Percentiles rank a stretch among this genome's conserved stretches.
phyloP scores from a whole-genome alignment of 35 echinoderm and acorn worm species.

The Nesometra sesokonis region DNA sequence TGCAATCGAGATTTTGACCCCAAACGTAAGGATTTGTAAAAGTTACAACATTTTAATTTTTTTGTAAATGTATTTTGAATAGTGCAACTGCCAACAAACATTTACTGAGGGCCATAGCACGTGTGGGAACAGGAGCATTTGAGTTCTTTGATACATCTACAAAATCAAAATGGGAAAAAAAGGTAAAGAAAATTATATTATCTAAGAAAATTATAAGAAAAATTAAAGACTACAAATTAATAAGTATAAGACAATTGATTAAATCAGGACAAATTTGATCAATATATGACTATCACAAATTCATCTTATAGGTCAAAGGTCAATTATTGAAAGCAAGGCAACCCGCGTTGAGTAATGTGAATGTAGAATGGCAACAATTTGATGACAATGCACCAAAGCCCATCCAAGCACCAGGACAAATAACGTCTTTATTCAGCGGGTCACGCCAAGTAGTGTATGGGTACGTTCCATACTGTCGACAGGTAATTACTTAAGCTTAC shows the following conservation, averaged over 20 bases:
- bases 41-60: too few species aligned
- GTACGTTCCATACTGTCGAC: slow-evolving; percentile 57
- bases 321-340: slow-evolving; percentile 57
- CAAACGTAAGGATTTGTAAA: too few species aligned
- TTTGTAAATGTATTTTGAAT: not conserved
- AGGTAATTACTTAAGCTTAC: slow-evolving; percentile 20
- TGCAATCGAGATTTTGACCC: too few species aligned
- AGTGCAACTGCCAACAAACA: slow-evolving; percentile 70
- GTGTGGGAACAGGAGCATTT: slow-evolving; percentile 67
- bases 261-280: too few species aligned
- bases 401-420: slow-evolving; percentile 65
- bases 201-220: not conserved
- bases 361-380: slow-evolving; percentile 72
- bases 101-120: slow-evolving; percentile 55
- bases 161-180: slow-evolving; percentile 78
- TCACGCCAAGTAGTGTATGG: slow-evolving; percentile 85
- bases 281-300: not conserved
- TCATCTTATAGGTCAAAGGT: slow-evolving; percentile 28
- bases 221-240: not conserved
- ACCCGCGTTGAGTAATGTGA: slow-evolving; percentile 41
- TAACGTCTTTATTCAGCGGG: slow-evolving; percentile 82
- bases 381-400: slow-evolving; percentile 49
- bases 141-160: slow-evolving; percentile 82
- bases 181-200: slow-evolving; percentile 36
- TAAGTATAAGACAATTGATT: too few species aligned